Conservation (phyloP, 2,797 vertebrate genomes). For the Chelon labrosus region DNA sequence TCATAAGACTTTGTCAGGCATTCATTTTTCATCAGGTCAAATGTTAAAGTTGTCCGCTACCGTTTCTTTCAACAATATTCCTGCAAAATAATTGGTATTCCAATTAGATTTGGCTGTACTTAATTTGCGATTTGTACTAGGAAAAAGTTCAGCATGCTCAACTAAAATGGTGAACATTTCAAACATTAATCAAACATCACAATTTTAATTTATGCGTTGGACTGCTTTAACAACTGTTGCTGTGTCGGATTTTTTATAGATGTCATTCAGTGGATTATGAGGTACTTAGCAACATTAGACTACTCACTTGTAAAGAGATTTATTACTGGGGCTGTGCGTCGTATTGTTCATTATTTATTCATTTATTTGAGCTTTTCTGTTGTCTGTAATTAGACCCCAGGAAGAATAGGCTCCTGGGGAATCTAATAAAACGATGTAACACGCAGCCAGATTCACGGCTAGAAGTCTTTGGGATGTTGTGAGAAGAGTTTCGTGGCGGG, state of each 20-base stretch:
- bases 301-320: neutral
- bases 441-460: neutral
- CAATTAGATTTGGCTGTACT: neutral
- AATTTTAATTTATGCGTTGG: neutral
- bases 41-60: too few species aligned
- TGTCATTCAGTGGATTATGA: neutral
- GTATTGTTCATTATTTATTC: neutral
- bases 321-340: neutral
- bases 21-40: too few species aligned
- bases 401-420: neutral
- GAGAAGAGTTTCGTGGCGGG: conserved; percentile 27
- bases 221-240: neutral
- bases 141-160: neutral
- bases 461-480: conserved; percentile 12
- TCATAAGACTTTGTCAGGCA: too few species aligned
- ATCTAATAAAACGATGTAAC: conserved; percentile 24
- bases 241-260: neutral
- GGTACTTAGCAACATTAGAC: neutral
- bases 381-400: conserved; percentile 6
- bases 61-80: too few species aligned
- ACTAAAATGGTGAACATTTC: neutral
- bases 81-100: neutral
- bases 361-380: neutral
- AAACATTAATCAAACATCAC: neutral
- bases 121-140: neutral